Evolutionary conservation across 2,888 invertebrate species (phyloP).

Genomic region (Smittia aterrima): DNA sequence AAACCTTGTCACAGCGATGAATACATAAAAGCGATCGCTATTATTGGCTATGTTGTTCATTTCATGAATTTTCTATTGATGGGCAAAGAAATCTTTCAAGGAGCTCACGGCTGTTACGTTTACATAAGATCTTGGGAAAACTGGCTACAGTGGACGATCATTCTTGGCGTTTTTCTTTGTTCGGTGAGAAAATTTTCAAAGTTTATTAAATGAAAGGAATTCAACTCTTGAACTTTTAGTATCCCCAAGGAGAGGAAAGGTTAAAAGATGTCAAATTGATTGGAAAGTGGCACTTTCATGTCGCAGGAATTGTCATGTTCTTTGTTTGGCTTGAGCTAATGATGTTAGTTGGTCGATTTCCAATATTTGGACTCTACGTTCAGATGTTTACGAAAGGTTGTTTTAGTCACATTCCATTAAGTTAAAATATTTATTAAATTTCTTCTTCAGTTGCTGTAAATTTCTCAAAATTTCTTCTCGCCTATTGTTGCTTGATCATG

Average conservation of each 20-base stretch:
- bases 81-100: constrained; percentile 65
- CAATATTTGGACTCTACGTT: constrained; percentile 79
- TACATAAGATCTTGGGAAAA: constrained; percentile 82
- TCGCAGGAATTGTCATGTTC: constrained; percentile 75
- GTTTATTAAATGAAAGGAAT: neutral
- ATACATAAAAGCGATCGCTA: constrained; percentile 46
- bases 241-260: constrained; percentile 20
- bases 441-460: constrained; percentile 66
- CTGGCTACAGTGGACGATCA: constrained; percentile 77
- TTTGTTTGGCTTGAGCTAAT: constrained; percentile 80
- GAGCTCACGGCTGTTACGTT: constrained; percentile 65
- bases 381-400: constrained; percentile 81
- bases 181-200: constrained; percentile 55
- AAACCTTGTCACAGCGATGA: constrained; percentile 47
- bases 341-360: constrained; percentile 83
- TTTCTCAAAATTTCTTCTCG: constrained; percentile 76
- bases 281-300: constrained; percentile 72
- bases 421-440: constrained; percentile 13
- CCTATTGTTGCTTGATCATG: constrained; percentile 75
- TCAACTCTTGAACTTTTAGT: constrained; percentile 21
- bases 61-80: constrained; percentile 64
- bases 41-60: constrained; percentile 61
- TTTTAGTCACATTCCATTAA: neutral
- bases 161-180: constrained; percentile 68
- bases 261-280: constrained; percentile 47